These are phyloP conservation scores for Xanthostigma xanthostigma DNA, from an alignment of 2,888 invertebrate species.

Conservation along the genomic window DNA sequence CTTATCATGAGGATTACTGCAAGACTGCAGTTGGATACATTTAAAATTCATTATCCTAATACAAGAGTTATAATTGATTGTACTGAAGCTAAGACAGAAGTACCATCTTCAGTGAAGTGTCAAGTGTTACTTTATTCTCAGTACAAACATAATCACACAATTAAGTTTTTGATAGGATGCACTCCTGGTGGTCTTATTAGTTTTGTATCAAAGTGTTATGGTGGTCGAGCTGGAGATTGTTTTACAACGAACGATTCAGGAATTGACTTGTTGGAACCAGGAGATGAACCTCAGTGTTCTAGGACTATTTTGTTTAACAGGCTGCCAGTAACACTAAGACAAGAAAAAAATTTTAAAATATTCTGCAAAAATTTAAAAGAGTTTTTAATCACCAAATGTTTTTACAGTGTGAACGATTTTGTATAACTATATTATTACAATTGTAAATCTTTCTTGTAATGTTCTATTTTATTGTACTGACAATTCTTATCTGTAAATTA, in stretches of 20 bases:
- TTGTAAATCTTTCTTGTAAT: no score
- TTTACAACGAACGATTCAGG: conserved; percentile 13
- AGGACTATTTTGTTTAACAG: conserved; percentile 9
- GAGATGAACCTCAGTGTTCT: no score
- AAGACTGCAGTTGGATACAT: conserved; percentile 10
- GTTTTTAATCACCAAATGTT: no score
- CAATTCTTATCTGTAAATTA: conserved; percentile 4
- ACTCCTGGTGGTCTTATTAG: conserved; percentile 13
- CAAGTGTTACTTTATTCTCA: conserved; percentile 11
- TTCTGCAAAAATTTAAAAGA: no score
- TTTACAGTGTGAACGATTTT: no score
- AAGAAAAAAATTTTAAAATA: no score
- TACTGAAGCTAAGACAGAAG: conserved; percentile 13
- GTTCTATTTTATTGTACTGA: no score
- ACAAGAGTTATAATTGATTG: conserved; percentile 15
- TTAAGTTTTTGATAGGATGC: conserved; percentile 14
- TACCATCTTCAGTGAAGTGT: conserved; percentile 10
- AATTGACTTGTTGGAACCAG: conserved; percentile 13
- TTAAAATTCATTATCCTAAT: conserved; percentile 10
- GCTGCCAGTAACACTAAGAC: no score
- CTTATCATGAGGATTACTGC: conserved; percentile 10
- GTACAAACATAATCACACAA: conserved; percentile 11
- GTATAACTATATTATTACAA: no score
- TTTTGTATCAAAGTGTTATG: conserved; percentile 13
- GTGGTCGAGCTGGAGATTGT: conserved; percentile 12